These are phyloP conservation scores for Nothoprocta pentlandii DNA, from an alignment of 2,113 vertebrate genomes.

Conservation along the genomic window DNA sequence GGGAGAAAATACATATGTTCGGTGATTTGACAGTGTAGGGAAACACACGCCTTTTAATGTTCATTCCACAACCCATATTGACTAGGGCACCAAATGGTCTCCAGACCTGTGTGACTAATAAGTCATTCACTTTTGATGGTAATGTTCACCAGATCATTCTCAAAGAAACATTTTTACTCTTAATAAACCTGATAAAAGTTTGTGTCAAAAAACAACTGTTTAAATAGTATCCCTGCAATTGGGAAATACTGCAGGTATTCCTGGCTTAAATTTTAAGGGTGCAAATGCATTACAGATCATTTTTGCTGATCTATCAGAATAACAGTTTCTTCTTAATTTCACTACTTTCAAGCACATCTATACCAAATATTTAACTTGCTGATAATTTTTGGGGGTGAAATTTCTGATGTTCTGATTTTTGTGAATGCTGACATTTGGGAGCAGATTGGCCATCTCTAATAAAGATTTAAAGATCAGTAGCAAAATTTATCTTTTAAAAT, in stretches of 20 bases:
- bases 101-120: not conserved
- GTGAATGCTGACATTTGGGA: not conserved
- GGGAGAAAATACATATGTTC: not conserved
- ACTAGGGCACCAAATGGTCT: not conserved
- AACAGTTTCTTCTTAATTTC: not conserved
- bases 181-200: not conserved
- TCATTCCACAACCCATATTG: not conserved
- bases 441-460: not conserved
- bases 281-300: not conserved
- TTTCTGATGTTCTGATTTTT: not conserved
- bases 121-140: not conserved
- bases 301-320: not conserved
- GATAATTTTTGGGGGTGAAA: not conserved
- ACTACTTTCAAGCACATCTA: not conserved
- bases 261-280: not conserved
- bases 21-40: not conserved
- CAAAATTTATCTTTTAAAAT: not conserved
- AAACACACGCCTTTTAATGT: not conserved
- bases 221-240: not conserved
- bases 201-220: not conserved
- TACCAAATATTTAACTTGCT: not conserved
- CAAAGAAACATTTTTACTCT: not conserved
- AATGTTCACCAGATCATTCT: not conserved
- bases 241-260: not conserved
- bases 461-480: not conserved